Conservation (phyloP, 2,113 vertebrate species). For the Sphyrna mokarran region DNA sequence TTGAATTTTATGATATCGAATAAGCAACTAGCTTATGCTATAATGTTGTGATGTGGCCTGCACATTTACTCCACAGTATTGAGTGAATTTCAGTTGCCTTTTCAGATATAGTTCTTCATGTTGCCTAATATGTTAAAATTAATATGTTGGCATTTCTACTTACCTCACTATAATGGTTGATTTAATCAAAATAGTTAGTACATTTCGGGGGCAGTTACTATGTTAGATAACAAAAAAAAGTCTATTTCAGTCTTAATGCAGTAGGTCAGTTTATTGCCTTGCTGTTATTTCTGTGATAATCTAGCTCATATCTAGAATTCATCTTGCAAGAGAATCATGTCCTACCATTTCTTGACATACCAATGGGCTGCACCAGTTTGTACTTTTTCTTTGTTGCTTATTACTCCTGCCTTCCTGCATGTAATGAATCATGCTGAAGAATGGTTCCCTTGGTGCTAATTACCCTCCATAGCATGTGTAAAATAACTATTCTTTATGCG, state of each 20-base stretch:
- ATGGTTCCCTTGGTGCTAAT: background rate
- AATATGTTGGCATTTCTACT: background rate
- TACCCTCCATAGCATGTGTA: background rate
- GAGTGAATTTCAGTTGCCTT: background rate
- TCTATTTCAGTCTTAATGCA: background rate
- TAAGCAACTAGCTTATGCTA: background rate
- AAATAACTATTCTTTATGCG: background rate
- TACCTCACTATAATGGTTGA: background rate
- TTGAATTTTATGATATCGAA: background rate
- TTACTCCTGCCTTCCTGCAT: background rate
- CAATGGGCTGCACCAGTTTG: background rate
- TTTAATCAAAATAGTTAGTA: background rate
- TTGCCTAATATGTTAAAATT: background rate
- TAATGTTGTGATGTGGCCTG: background rate
- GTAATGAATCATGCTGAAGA: background rate
- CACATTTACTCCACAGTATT: background rate
- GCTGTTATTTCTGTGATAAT: background rate
- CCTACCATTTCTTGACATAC: background rate
- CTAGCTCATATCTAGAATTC: background rate
- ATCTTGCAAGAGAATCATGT: background rate
- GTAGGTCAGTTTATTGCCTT: background rate
- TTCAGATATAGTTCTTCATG: background rate
- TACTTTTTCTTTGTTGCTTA: background rate
- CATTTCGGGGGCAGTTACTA: background rate
- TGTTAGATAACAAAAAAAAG: background rate